Percentiles rank a stretch among this genome's conserved stretches.
These are phyloP conservation scores for Napeogenes inachia DNA, from an alignment of 2,888 invertebrate species.

Conservation along the genomic window DNA sequence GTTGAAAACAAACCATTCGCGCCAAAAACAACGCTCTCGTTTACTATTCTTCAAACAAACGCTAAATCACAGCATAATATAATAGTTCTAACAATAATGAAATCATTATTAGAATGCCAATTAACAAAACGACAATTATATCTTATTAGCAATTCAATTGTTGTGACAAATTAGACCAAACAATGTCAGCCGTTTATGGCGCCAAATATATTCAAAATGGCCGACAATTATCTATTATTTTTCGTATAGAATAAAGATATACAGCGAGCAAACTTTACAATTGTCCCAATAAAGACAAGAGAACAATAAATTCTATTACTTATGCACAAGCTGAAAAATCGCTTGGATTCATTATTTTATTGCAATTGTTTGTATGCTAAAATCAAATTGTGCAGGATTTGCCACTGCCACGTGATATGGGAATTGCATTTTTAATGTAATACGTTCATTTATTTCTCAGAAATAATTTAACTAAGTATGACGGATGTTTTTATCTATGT, in stretches of 20 bases:
- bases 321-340: neutral
- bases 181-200: conserved; percentile 44
- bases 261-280: conserved; percentile 10
- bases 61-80: conserved; percentile 21
- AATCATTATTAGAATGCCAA: conserved; percentile 40
- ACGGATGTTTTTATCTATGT: conserved; percentile 29
- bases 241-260: conserved; percentile 33
- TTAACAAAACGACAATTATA: conserved; percentile 41
- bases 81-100: conserved; percentile 9
- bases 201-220: conserved; percentile 55
- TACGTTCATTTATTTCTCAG: conserved; percentile 31
- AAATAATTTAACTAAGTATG: conserved; percentile 30
- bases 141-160: conserved; percentile 47
- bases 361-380: conserved; percentile 55
- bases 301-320: conserved; percentile 12
- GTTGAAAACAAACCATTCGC: neutral
- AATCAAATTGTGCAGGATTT: conserved; percentile 41
- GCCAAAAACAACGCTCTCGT: neutral
- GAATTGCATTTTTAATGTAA: conserved; percentile 33
- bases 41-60: conserved; percentile 11
- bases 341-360: neutral
- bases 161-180: conserved; percentile 50
- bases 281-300: conserved; percentile 11
- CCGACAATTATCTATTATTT: conserved; percentile 57
- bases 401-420: conserved; percentile 34